Base-by-base conservation (phyloP, 2,113 vertebrate species). In the Lamprotornis superbus region DNA sequence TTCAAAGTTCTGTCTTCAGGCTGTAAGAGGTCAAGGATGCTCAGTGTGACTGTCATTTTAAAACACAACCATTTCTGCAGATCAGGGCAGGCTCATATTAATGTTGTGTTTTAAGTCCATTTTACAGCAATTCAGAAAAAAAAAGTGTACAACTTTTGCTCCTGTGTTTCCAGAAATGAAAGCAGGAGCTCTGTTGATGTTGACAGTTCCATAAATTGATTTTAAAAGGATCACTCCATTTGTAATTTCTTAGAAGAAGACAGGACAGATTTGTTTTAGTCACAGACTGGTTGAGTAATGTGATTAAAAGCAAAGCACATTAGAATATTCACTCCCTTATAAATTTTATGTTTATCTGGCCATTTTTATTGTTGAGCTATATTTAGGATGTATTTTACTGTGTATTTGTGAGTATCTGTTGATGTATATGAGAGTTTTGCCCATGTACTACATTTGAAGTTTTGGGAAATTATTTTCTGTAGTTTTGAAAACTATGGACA, bases 171-270 rank as follows among this genome's bases (percentile, higher is more conserved):
- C 52, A 81, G 69, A 93, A 65, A 75, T 87, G 65, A 93, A 93
- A 91, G 84, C 65, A 87, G 60, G 65, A 67, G 8, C 44, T 63
- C 69, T 75, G 84, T 75, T 87, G 87, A 75, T 95, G 87, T 37
- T 95, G 95, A 40, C 90, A 94, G 77, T 61, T 75, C 52, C 65
- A 89, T 60, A 91, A 87, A 93, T 59, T 67, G 69, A 94, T 94
- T 89, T 59, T 52, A 59, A 95, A 94, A 96, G 25, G 30, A 55
- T 52, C 0, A 1, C 39, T 87, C 52, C 47, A 71, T 93, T 97
- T 93, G 81, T 94, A 92, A 79, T 85, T 84, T 91, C 78, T 94
- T 64, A 91, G 84, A 82, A 92, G 65, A 87, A 53, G 52, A 89
- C 17, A 20, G 30, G 47, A 27, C 60, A 79, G 57, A 89, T 95